phyloP scores from a whole-genome alignment of 2,888 invertebrate species.

The Lithophane socia region DNA sequence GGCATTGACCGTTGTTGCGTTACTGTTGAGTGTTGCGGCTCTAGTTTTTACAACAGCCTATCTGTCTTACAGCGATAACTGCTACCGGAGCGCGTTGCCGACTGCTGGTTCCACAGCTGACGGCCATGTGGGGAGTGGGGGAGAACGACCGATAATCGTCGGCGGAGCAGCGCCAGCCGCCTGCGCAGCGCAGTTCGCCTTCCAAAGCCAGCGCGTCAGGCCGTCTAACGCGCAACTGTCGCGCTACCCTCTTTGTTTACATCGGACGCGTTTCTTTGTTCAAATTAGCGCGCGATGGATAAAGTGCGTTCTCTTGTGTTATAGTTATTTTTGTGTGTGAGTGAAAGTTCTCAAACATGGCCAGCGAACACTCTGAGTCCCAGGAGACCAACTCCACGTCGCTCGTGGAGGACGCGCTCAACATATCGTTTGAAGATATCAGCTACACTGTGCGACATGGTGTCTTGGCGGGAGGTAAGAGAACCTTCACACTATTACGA shows the following conservation, averaged over 20 bases:
- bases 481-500: constrained; percentile 48
- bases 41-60: constrained; percentile 36
- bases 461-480: constrained; percentile 89
- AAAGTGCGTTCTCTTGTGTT: constrained; percentile 65
- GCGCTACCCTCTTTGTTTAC: constrained; percentile 80
- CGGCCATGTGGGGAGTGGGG: constrained; percentile 76
- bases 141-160: constrained; percentile 84
- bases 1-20: constrained; percentile 36
- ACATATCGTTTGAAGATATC: constrained; percentile 92
- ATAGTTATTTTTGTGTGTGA: constrained; percentile 70
- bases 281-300: constrained; percentile 77
- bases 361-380: constrained; percentile 83
- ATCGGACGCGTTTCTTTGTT: constrained; percentile 80
- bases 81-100: constrained; percentile 37
- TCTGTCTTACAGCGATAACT: constrained; percentile 58
- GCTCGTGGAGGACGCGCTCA: constrained; percentile 87
- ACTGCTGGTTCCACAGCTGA: constrained; percentile 65
- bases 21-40: constrained; percentile 30
- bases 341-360: constrained; percentile 80
- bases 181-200: constrained; percentile 67
- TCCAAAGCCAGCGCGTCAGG: constrained; percentile 71
- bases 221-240: constrained; percentile 65
- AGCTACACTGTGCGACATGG: constrained; percentile 92
- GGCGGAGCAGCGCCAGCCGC: constrained; percentile 57
- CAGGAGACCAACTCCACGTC: constrained; percentile 84